phyloP scores from a whole-genome alignment of 2,797 vertebrate species.

The Myotis pilosus region DNA sequence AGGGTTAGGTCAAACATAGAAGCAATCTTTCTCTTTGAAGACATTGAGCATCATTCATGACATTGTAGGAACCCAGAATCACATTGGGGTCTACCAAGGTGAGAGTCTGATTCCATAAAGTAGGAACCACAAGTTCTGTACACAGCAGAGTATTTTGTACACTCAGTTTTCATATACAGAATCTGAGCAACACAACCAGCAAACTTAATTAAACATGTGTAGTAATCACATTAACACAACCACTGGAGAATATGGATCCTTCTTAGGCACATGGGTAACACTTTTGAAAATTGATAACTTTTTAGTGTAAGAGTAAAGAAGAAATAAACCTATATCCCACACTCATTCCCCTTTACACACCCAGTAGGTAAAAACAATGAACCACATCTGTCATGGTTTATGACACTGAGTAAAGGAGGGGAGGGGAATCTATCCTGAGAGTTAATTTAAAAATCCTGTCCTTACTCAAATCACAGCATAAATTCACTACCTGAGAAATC shows the following conservation, averaged over 20 bases:
- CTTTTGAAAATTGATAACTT: not conserved
- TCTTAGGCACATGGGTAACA: not conserved
- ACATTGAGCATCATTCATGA: not conserved
- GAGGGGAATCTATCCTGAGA: not conserved
- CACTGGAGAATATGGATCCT: not conserved
- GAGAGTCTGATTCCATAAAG: not conserved
- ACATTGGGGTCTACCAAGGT: not conserved
- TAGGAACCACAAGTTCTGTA: not conserved
- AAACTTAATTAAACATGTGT: not conserved
- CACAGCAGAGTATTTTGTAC: not conserved
- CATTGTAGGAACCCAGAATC: not conserved
- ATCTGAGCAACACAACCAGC: not conserved
- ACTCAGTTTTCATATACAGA: not conserved
- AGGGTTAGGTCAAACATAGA: not conserved
- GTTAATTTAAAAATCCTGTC: not conserved
- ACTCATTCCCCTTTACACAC: not conserved
- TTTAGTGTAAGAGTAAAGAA: not conserved
- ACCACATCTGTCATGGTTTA: not conserved
- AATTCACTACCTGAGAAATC: not conserved
- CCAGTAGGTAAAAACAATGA: not conserved
- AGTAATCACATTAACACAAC: not conserved
- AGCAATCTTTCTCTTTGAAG: not conserved
- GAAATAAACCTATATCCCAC: not conserved
- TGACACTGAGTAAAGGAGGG: not conserved
- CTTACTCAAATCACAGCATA: not conserved